Base-by-base conservation (phyloP, 2,888 invertebrate genomes). In the Tubulanus polymorphus region DNA sequence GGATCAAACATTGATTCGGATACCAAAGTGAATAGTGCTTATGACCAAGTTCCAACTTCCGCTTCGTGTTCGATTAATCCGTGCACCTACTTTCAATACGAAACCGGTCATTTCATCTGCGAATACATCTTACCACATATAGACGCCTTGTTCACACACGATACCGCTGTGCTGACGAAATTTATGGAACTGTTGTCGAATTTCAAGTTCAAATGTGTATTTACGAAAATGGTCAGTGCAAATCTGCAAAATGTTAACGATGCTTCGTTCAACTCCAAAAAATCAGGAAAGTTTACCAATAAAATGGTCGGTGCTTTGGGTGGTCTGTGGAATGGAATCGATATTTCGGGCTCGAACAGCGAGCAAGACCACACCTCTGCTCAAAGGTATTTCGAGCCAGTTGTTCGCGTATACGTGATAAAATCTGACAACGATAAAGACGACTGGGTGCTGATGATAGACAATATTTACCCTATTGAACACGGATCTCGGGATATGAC, bases 191-290 rank as follows among this genome's bases (percentile, higher is more conserved):
- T 41, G 5, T 41, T 41, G 41, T 41, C 41, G 6, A 41, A 41
- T 15, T 41, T 41, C 41, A 41, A 41, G 41, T 41, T 41, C 41
- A 41, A 41, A 41, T 41, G 41, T 15, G 41, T 41, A 23, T 41
- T 41, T 23, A 41, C 41, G 6, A 41, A 41, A 41, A 41, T 41
- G 41, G 41, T 41, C 15, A 8, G 6, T 5, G 41, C 41, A 5
- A 41, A 41, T 15, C 15, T 41, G 41, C 41, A 41, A 15, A 41
- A 15, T 41, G 15, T 41, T 23, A 41, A 41, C 41, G 41, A 41
- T 23, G 41, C 41, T 3, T 41, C 41, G 41, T 41, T 8, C 41
- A 41, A 41, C 41, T 15, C 41, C 6, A 41, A 41, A 41, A 41
- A 41, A 41, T 15, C 41, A 15, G 23, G 23, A 41, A 41, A 41